phyloP scores from a whole-genome alignment of 2,113 vertebrate genomes.

The Brachirus orientalis region DNA sequence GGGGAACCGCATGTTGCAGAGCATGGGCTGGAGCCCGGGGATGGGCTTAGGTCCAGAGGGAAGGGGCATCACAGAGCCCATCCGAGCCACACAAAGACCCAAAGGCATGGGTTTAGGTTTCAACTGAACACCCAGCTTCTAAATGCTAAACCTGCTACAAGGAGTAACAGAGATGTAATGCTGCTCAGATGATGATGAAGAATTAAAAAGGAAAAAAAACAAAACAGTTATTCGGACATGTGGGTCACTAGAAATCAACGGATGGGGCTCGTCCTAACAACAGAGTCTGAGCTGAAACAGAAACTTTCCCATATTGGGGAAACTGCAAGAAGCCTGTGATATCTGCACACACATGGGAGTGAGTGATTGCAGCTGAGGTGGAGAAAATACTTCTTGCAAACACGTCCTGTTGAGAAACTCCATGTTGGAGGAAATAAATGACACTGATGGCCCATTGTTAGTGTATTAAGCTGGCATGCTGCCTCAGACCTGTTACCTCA shows the following conservation, averaged over 20 bases:
- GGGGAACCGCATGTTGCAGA: constrained; percentile 95
- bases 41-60: constrained; percentile 93
- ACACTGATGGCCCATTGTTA: constrained; percentile 40
- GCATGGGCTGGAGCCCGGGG: constrained; percentile 95
- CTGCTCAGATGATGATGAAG: constrained; percentile 40
- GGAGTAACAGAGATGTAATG: constrained; percentile 16
- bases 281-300: constrained; percentile 33
- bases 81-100: constrained; percentile 91
- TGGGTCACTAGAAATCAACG: constrained; percentile 17
- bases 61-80: constrained; percentile 92
- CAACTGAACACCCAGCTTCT: constrained; percentile 80
- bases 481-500: constrained; percentile 59
- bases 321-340: constrained; percentile 27
- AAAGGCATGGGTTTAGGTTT: constrained; percentile 95
- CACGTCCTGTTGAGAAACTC: constrained; percentile 39
- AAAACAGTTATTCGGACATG: constrained; percentile 33
- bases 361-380: constrained; percentile 16
- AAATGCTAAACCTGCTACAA: constrained; percentile 11
- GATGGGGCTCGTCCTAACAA: constrained; percentile 18
- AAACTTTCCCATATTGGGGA: constrained; percentile 78
- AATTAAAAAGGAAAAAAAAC: neutral
- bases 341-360: constrained; percentile 7
- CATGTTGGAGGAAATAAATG: constrained; percentile 53
- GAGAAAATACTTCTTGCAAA: constrained; percentile 13
- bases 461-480: constrained; percentile 31